Percentiles rank a stretch among this genome's conserved stretches.
phyloP scores from a whole-genome alignment of 1,140 invertebrate species.

The Leptoteleia sp. region DNA sequence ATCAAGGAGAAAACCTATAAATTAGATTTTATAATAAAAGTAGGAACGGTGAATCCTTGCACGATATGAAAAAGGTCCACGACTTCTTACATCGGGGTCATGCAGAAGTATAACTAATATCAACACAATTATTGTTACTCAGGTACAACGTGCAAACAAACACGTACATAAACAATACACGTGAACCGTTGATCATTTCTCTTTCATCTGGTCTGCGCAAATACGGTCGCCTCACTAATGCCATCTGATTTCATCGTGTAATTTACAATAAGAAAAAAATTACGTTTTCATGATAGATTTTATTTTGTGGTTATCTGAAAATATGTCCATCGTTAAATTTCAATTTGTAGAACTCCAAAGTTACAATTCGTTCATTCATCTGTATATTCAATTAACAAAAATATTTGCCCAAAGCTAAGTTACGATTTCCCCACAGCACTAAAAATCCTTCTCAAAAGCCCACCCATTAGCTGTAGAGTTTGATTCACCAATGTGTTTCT shows the following conservation, averaged over 20 bases:
- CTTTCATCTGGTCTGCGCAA: conserved; percentile 59
- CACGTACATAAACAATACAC: conserved; percentile 64
- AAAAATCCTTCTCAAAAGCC: too few relatives aligned
- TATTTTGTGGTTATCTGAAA: conserved; percentile 63
- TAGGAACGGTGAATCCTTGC: too few relatives aligned
- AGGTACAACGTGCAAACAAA: conserved; percentile 43
- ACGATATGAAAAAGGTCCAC: too few relatives aligned
- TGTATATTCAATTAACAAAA: too few relatives aligned
- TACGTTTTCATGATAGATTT: conserved; percentile 61
- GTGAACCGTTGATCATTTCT: conserved; percentile 52
- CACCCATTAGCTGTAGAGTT: too few relatives aligned
- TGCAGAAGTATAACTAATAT: conserved; percentile 32
- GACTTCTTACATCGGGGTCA: conserved; percentile 19
- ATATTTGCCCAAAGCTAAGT: too few relatives aligned
- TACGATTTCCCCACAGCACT: too few relatives aligned
- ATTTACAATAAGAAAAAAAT: conserved; percentile 56
- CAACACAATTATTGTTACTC: conserved; percentile 12
- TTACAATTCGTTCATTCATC: too few relatives aligned
- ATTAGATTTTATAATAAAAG: too few relatives aligned
- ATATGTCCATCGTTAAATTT: conserved; percentile 35
- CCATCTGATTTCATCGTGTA: conserved; percentile 57
- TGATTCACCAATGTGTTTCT: too few relatives aligned
- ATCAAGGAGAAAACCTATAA: too few relatives aligned
- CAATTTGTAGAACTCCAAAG: too few relatives aligned
- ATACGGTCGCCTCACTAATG: conserved; percentile 55